Base-by-base conservation (phyloP, 1,140 invertebrate genomes). In the Drosophila pseudoananassae region DNA sequence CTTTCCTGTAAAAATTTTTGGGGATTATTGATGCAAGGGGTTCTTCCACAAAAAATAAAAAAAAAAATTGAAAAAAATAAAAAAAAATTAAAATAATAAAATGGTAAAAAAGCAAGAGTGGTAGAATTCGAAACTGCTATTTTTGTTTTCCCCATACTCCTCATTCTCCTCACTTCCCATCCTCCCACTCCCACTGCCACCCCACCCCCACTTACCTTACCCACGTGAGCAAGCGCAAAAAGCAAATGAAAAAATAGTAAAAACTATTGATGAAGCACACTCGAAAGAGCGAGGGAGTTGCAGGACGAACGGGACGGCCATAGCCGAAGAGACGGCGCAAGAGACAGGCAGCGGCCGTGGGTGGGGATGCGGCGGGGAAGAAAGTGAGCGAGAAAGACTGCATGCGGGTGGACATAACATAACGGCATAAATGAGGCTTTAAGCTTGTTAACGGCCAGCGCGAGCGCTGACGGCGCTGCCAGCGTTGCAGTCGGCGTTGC, bases 231-330 rank as follows among this genome's bases (percentile, higher is more conserved):
- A 65, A 63, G 60, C 31, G 53, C 29, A 38, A 38, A 59, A 57
- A 55, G 75, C 75, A 79, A 75, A 78, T 82, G 75, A 87, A 80
- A 80, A 77, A 85, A 77, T 69, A 78, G 70, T 66, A 72, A 74
- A 88, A 76, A 73, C 84, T 91, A 91, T 91, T 91, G 90, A 91
- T 91, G 90, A 91, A 91, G 84, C 76, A 84, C 83, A 87, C 83
- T 75, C 60, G 66, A 79, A 72, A 59, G 69, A 70, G 59, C 23
- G 43, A 20, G 43, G 33, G 33, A 36, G 33, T 12, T 12, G 33
- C 33, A 36, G 33, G 31, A 36, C 33, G 33, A 36, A 36, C n/a
- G 33, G 33, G 17, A 20, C 17, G 43, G 17, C 17, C n/a, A 20
- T 17, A 10, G 17, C 15, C 8, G 43, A 14, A 74, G 53, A 49